Percentiles rank a stretch among this genome's conserved stretches.
phyloP scores from a whole-genome alignment of 1,140 invertebrate species.

The Drosophila bifasciata region DNA sequence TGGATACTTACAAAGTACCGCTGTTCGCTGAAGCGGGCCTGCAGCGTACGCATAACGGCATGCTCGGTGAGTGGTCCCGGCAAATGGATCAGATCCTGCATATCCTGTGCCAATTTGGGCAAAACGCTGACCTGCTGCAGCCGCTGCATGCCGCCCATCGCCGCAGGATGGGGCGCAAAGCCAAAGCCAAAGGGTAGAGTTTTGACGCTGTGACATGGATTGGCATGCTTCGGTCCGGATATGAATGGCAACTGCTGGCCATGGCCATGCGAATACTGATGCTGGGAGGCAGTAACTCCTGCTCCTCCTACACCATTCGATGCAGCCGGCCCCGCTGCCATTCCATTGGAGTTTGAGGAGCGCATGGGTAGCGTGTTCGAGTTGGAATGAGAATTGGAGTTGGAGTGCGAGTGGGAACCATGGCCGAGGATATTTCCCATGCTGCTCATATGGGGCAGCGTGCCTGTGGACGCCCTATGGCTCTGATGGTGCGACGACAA shows the following conservation, averaged over 20 bases:
- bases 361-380: slow-evolving; percentile 69
- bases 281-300: slow-evolving; percentile 28
- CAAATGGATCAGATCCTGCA: slow-evolving; percentile 96
- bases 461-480: slow-evolving; percentile 34
- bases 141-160: slow-evolving; percentile 27
- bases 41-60: slow-evolving; percentile 94
- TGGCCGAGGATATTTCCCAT: slow-evolving; percentile 48
- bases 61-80: slow-evolving; percentile 96
- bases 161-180: slow-evolving; percentile 7
- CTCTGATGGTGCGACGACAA: slow-evolving; percentile 43
- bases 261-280: slow-evolving; percentile 16
- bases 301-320: slow-evolving; percentile 3
- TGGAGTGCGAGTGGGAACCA: slow-evolving; percentile 31
- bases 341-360: slow-evolving; percentile 44
- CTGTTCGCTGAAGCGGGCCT: slow-evolving; percentile 93
- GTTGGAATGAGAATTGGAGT: slow-evolving; percentile 36
- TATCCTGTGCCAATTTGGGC: slow-evolving; percentile 80
- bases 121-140: slow-evolving; percentile 25
- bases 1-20: slow-evolving; percentile 93
- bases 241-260: slow-evolving; percentile 62
- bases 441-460: slow-evolving; percentile 43
- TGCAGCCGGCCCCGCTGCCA: neutral
- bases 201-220: slow-evolving; percentile 76
- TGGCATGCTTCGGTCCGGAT: slow-evolving; percentile 58
- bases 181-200: slow-evolving; percentile 73